These are phyloP conservation scores for Eurois occulta DNA, from an alignment of 2,888 invertebrate species.

Conservation along the genomic window DNA sequence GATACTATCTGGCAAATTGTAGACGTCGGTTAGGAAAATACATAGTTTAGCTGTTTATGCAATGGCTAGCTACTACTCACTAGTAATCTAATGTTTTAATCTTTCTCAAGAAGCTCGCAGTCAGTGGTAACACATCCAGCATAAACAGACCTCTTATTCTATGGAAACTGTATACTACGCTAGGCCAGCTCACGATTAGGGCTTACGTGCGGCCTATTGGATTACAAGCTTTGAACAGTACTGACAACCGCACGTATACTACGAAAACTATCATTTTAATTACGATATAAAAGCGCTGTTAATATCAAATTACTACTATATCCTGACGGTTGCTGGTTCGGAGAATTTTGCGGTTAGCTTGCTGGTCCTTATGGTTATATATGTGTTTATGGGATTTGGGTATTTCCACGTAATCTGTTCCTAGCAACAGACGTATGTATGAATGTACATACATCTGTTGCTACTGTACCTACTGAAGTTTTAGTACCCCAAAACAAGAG, in stretches of 20 bases:
- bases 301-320: neutral
- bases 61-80: conserved; percentile 29
- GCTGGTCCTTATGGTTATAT: neutral
- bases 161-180: neutral
- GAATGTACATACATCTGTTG: no score
- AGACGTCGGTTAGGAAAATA: conserved; percentile 23
- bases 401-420: neutral
- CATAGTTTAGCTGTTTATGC: conserved; percentile 23
- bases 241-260: neutral
- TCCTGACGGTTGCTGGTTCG: neutral
- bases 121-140: neutral
- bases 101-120: conserved; percentile 9
- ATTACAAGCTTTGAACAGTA: conserved; percentile 6
- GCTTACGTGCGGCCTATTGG: neutral
- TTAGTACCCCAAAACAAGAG: neutral
- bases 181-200: neutral
- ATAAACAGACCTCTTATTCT: neutral
- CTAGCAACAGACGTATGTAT: neutral
- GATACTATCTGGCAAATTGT: conserved; percentile 30
- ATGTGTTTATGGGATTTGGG: neutral
- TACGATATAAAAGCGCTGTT: neutral
- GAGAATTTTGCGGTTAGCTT: neutral
- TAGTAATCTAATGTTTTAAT: conserved; percentile 29
- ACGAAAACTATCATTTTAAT: neutral
- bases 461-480: no score